Percentiles rank a stretch among this genome's conserved stretches.
Evolutionary conservation across 1,140 invertebrate species (phyloP).

Genomic region (Drosophila bipectinata): DNA sequence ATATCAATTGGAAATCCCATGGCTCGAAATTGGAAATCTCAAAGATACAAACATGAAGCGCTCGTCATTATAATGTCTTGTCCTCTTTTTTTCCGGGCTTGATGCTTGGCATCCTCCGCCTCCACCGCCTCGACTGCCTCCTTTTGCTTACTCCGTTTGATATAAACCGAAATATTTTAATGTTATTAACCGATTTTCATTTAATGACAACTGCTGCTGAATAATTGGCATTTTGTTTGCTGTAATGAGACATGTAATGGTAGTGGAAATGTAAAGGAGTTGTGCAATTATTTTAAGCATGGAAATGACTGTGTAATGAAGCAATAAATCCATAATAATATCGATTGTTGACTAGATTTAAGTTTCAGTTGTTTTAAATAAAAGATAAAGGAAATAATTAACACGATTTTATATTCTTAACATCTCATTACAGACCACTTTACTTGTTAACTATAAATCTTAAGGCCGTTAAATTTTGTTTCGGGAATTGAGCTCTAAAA

Average conservation of each 20-base stretch:
- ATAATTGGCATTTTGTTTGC: slow-evolving; percentile 36
- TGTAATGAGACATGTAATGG: slow-evolving; percentile 17
- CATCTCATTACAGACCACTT: neutral
- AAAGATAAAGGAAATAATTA: neutral
- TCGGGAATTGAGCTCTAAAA: neutral
- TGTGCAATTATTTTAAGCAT: slow-evolving; percentile 23
- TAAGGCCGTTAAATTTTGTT: neutral
- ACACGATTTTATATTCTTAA: neutral
- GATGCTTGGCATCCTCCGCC: slow-evolving; percentile 19
- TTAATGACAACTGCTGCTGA: slow-evolving; percentile 50
- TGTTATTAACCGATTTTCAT: slow-evolving; percentile 68
- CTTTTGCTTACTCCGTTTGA: slow-evolving; percentile 34
- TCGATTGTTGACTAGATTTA: neutral
- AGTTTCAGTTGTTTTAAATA: neutral
- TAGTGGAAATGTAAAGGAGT: slow-evolving; percentile 27
- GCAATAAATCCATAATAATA: slow-evolving; percentile 1
- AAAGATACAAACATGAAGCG: slow-evolving; percentile 62
- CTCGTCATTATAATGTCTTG: slow-evolving; percentile 55
- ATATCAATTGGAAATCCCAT: slow-evolving; percentile 74
- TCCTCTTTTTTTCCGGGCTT: slow-evolving; percentile 29
- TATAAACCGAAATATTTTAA: slow-evolving; percentile 69
- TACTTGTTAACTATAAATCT: neutral
- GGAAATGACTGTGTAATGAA: slow-evolving; percentile 17
- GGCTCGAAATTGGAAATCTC: slow-evolving; percentile 71
- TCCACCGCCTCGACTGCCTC: neutral